These are phyloP conservation scores for Acanthurus lineatus DNA, from an alignment of 2,797 vertebrate genomes.

Conservation along the genomic window DNA sequence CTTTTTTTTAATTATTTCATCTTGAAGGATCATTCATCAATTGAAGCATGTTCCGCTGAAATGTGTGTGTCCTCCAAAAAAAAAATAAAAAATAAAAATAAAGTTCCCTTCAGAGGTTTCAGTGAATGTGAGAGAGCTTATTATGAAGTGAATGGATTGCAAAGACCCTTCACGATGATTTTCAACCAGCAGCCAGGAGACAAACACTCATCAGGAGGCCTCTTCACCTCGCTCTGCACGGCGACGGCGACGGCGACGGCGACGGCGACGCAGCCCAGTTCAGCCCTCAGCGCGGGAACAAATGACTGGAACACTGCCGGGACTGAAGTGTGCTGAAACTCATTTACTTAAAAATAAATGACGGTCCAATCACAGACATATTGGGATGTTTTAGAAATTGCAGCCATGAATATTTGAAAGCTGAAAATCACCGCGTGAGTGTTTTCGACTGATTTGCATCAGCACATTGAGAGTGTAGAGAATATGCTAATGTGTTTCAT, in stretches of 20 bases:
- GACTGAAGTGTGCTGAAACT: constrained; percentile 1
- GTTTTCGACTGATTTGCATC: constrained; percentile 10
- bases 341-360: neutral
- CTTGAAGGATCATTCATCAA: neutral
- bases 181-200: constrained; percentile 28
- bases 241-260: neutral
- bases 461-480: neutral
- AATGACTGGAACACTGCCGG: neutral
- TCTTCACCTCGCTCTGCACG: constrained; percentile 28
- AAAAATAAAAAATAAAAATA: too few relatives aligned
- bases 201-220: constrained; percentile 46
- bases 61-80: constrained; percentile 23
- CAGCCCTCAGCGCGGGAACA: neutral
- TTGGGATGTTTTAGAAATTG: neutral
- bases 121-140: constrained; percentile 44
- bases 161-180: constrained; percentile 40
- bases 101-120: constrained; percentile 22
- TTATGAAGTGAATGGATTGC: constrained; percentile 47
- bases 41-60: constrained; percentile 13
- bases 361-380: neutral
- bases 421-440: neutral
- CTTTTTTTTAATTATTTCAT: constrained; percentile 7
- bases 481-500: constrained; percentile 11
- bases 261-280: constrained; percentile 16
- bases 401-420: constrained; percentile 15